Conservation (phyloP, 2,113 vertebrate species). For the Tamias sibiricus region DNA sequence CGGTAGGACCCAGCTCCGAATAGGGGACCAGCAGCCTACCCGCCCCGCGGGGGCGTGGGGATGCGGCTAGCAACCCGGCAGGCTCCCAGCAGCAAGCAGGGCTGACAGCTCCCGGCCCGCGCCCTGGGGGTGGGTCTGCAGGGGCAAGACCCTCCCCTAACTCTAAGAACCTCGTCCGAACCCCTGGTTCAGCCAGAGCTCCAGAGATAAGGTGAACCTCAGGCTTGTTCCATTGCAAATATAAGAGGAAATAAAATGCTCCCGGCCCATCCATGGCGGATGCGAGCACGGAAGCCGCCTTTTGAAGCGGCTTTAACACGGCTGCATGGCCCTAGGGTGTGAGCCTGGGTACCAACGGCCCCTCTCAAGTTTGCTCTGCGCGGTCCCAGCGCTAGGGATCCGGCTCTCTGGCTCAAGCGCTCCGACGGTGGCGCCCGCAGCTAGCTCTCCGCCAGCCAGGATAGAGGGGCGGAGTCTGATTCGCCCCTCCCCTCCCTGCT, state of each 20-base stretch:
- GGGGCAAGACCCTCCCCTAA: neutral
- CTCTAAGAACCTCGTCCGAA: neutral
- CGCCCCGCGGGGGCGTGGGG: neutral
- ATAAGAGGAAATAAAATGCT: neutral
- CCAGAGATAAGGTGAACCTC: neutral
- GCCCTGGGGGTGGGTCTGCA: neutral
- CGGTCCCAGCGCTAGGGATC: accelerated
- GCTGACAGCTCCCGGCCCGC: neutral
- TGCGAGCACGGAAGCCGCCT: neutral
- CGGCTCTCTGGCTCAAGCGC: neutral
- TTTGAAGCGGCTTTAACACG: neutral
- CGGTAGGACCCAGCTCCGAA: neutral
- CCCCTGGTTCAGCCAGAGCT: neutral
- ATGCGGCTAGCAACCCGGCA: accelerated
- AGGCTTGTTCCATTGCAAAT: neutral
- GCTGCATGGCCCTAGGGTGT: neutral
- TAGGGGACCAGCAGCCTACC: neutral
- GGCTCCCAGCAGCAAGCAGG: neutral
- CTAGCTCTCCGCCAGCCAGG: accelerated
- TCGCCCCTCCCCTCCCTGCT: neutral
- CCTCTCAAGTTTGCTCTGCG: constrained; percentile 45
- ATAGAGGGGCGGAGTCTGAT: neutral
- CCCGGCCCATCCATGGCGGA: neutral
- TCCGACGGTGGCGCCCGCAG: constrained; percentile 22
- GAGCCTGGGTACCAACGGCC: neutral